Evolutionary conservation across 2,113 vertebrate species (phyloP), one percentile per base, ranked within the genome.

Genomic region (Tetrax tetrax): DNA sequence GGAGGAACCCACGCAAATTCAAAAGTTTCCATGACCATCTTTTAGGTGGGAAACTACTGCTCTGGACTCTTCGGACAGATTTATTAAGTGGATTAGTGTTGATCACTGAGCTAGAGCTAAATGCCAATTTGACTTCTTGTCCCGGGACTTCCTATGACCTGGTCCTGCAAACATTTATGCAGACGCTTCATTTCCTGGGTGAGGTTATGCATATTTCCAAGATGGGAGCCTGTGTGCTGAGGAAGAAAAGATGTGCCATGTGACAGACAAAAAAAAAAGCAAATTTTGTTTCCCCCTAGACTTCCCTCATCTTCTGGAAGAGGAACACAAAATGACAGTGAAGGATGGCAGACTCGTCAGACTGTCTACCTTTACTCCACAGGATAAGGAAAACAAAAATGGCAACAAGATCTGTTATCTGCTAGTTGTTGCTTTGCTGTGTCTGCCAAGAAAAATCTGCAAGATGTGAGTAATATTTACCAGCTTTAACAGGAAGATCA

Each of bases 251-350:
- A 9, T 20, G 10, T 21, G 8, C 22, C 7, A 2, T 18, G 16
- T 4, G 4, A 35, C 19, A 7, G 19, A 33, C 0, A 0, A 14
- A 33, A 15, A 0, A 14, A 33, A 15, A 51, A 79, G 9, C 15
- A 45, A 27, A 11, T 29, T 57, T 22, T 75, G 15, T 23, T 70
- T 35, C 6, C 6, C 14, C 9, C 6, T 14, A 2, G 23, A 17
- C n/a, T 50, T 50, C 60, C 47, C 59, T 72, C 24, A 11, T 25
- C 38, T 24, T 37, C 29, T 25, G 28, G 41, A 54, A 59, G 51
- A 65, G 56, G 35, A 78, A 72, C 20, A 24, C 4, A 19, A 29
- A 84, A 50, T 9, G 8, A 9, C 25, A 18, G 23, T 7, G 35
- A 60, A 31, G 8, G 43, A 35, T 16, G 15, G 37, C 1, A 4